phyloP scores from a whole-genome alignment of 23 tunicate genomes.

The Aplidium turbinatum region DNA sequence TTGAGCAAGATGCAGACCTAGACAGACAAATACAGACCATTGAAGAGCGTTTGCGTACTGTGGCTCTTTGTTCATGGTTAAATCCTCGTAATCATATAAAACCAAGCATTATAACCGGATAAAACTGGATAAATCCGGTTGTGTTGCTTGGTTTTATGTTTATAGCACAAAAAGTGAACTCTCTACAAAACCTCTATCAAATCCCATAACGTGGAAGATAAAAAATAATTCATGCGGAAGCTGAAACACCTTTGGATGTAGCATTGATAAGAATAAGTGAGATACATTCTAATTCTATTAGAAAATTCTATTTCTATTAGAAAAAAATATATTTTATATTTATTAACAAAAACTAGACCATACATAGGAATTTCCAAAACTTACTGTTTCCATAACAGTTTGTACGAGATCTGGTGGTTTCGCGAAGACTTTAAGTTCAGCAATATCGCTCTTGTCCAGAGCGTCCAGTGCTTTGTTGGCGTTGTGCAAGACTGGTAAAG shows the following conservation, averaged over 20 bases:
- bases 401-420: slow-evolving; percentile 94
- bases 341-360: no score
- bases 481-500: slow-evolving; percentile 71
- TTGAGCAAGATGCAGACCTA: slow-evolving; percentile 80
- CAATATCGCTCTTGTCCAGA: slow-evolving; percentile 89
- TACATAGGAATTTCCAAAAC: not conserved
- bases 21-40: not conserved
- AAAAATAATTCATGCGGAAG: no score
- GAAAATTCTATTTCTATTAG: not conserved
- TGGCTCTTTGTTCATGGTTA: no score
- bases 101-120: no score
- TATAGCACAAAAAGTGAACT: no score
- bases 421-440: slow-evolving; percentile 92
- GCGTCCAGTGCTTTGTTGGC: slow-evolving; percentile 96
- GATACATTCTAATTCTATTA: not conserved
- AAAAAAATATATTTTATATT: not conserved
- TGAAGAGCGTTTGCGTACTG: not conserved
- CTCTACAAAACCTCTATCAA: no score
- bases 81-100: no score
- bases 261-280: not conserved
- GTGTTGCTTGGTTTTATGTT: no score
- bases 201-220: no score
- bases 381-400: slow-evolving; percentile 95
- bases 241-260: no score
- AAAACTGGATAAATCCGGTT: no score